These are phyloP conservation scores for Columbina picui DNA, from an alignment of 2,113 vertebrate species.

Conservation along the genomic window DNA sequence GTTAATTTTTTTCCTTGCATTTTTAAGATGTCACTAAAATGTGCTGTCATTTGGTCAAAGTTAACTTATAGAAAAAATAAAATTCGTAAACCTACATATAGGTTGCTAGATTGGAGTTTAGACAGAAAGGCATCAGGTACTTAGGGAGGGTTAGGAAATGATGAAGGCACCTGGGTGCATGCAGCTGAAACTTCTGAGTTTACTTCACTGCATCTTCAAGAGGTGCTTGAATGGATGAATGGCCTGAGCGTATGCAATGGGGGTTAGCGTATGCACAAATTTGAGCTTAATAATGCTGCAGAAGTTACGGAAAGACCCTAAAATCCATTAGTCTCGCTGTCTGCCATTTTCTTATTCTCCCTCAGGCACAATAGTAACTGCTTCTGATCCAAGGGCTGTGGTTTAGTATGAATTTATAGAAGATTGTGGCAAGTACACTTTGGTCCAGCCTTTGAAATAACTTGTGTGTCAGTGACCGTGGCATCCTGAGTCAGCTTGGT, in stretches of 20 bases:
- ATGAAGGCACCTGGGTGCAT: background rate
- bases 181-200: background rate
- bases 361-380: background rate
- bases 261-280: background rate
- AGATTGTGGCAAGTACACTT: background rate
- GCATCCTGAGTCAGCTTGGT: slow-evolving; percentile 34
- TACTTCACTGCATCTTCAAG: background rate
- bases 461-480: background rate
- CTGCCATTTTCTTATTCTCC: background rate
- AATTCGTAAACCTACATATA: background rate
- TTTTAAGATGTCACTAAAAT: background rate
- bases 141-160: background rate
- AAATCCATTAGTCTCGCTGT: background rate
- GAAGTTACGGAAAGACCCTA: background rate
- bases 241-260: background rate
- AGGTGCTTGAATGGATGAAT: background rate
- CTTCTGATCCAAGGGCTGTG: background rate
- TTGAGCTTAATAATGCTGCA: background rate
- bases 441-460: background rate
- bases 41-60: background rate
- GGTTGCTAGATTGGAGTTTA: background rate
- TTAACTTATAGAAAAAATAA: background rate
- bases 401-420: background rate
- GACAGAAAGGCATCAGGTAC: background rate
- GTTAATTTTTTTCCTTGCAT: background rate